These are phyloP conservation scores for Adelosebastes latens DNA, from an alignment of 2,797 vertebrate species.

Conservation along the genomic window DNA sequence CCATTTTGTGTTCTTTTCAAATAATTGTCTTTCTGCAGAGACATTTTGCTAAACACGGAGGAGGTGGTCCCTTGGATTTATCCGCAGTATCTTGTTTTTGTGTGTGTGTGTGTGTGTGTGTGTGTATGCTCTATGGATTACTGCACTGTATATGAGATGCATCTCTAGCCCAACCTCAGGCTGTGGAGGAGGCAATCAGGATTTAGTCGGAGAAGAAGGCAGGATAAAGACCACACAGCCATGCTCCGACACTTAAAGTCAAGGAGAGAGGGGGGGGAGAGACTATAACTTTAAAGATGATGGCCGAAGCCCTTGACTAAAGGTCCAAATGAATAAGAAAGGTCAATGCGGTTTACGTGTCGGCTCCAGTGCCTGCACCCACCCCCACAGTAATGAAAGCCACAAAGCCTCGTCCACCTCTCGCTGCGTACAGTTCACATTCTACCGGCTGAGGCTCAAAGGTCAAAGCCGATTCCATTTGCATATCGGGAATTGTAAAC, in stretches of 20 bases:
- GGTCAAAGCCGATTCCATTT: slow-evolving; percentile 67
- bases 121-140: slow-evolving; percentile 68
- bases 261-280: slow-evolving; percentile 37
- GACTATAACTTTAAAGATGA: slow-evolving; percentile 81
- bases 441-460: slow-evolving; percentile 47
- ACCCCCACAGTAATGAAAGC: slow-evolving; percentile 72
- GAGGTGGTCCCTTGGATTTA: slow-evolving; percentile 68
- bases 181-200: slow-evolving; percentile 73
- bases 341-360: slow-evolving; percentile 79
- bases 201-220: slow-evolving; percentile 70
- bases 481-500: slow-evolving; percentile 51
- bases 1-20: slow-evolving; percentile 66
- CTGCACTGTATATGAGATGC: slow-evolving; percentile 70
- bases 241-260: slow-evolving; percentile 75
- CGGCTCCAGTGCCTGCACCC: slow-evolving; percentile 62
- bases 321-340: slow-evolving; percentile 83
- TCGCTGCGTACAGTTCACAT: slow-evolving; percentile 52
- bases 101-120: slow-evolving; percentile 21
- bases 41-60: slow-evolving; percentile 57
- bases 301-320: slow-evolving; percentile 83
- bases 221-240: slow-evolving; percentile 77
- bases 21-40: slow-evolving; percentile 58
- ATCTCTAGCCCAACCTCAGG: slow-evolving; percentile 63
- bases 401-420: slow-evolving; percentile 57
- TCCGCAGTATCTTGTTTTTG: slow-evolving; percentile 55